Evolutionary conservation across 2,797 vertebrate species (phyloP), one percentile per base, ranked within the genome.

Genomic region (Arnoldichthys spilopterus): DNA sequence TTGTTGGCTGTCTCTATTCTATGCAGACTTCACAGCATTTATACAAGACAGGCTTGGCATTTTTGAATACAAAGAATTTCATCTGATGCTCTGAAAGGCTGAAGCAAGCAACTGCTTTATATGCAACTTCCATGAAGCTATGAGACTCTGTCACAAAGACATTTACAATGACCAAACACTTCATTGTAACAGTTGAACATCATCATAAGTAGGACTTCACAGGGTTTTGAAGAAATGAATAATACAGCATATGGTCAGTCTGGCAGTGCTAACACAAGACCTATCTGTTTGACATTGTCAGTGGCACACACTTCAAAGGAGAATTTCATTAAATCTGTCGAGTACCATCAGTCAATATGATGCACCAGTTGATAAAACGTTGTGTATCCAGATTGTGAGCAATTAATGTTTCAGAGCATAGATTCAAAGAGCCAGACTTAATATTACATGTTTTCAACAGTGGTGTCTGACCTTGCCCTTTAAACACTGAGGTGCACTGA

Each of bases 211-310:
- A 56, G 32, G 61, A 62, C 45, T 66, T 66, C 71, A 71, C 47
- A 26, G 22, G 40, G 74, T 68, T 64, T 81, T 76, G 45, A 43
- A 49, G 28, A 59, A 76, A 81, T 66, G 59, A 80, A 78, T 71
- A 56, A 58, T 37, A 67, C 58, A 76, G 54, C 76, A 79, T 79
- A 83, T 77, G 82, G 82, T 74, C 53, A 77, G 43, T 43, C 40
- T 72, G 64, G 74, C 69, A 76, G 62, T n/a, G 51, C 37, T 24
- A 47, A 69, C 47, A 81, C 64, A 82, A 71, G 13, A 32, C 69
- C 62, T 66, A 59, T 43, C 62, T 68, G 24, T 78, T 40, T 51
- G 30, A 76, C 66, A 66, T 11, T 79, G 64, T 59, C 69, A 74
- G 54, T 70, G 71, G 61, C 62, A 67, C 78, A 74, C 64, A 58